Evolutionary conservation across 2,888 invertebrate species (phyloP).

Genomic region (Temnothorax unifasciatus): DNA sequence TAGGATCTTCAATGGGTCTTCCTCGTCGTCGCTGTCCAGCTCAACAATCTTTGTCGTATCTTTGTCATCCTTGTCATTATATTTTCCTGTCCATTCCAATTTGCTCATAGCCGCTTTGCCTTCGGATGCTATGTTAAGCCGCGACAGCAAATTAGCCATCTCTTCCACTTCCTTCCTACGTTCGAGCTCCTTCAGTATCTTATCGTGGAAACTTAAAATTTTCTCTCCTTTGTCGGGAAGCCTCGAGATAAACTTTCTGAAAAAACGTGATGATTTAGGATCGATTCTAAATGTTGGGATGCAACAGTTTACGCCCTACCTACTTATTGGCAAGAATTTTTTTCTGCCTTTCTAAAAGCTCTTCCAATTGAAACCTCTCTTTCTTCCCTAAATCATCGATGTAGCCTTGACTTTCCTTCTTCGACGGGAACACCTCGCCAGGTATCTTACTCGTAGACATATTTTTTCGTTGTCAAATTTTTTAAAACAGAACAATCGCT

Average conservation of each 20-base stretch:
- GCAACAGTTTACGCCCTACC: constrained; percentile 57
- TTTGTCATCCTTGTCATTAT: constrained; percentile 77
- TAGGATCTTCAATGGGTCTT: constrained; percentile 88
- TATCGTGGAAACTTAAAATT: constrained; percentile 87
- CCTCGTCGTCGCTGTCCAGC: constrained; percentile 89
- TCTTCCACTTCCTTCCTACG: constrained; percentile 87
- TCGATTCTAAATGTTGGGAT: neutral
- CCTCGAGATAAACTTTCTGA: constrained; percentile 87
- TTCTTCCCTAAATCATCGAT: constrained; percentile 87
- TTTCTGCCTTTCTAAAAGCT: constrained; percentile 88
- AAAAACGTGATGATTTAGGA: constrained; percentile 46
- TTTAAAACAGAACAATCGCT: constrained; percentile 5
- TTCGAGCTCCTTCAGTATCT: constrained; percentile 87
- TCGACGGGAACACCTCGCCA: constrained; percentile 86
- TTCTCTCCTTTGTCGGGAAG: constrained; percentile 89
- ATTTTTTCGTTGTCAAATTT: neutral
- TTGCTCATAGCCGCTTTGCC: constrained; percentile 87
- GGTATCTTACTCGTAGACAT: constrained; percentile 85
- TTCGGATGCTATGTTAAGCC: constrained; percentile 86
- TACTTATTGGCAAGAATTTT: constrained; percentile 87
- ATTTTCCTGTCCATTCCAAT: constrained; percentile 89
- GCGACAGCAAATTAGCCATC: constrained; percentile 87
- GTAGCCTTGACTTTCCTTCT: constrained; percentile 88
- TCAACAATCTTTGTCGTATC: constrained; percentile 85
- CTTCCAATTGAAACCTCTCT: constrained; percentile 87